Evolutionary conservation across 2,797 vertebrate genomes (phyloP).

Genomic region (Amblyraja radiata): DNA sequence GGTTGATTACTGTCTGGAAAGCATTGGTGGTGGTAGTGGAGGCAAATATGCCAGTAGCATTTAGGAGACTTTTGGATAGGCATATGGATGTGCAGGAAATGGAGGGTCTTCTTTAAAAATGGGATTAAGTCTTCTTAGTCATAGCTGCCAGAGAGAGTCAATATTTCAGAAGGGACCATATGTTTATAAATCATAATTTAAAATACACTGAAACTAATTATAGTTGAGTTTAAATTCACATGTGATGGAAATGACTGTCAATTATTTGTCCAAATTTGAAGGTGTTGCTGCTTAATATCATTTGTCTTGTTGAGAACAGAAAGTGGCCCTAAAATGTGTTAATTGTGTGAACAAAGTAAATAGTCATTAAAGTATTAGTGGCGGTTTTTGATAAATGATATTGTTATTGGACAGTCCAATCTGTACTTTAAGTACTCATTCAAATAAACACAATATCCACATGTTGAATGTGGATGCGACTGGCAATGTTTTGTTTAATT

Average conservation of each 20-base stretch:
- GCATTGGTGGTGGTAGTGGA: too few species aligned
- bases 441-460: background rate
- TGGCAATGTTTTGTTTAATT: background rate
- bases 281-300: background rate
- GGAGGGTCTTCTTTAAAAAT: background rate
- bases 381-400: background rate
- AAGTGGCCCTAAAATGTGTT: background rate
- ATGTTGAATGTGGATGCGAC: background rate
- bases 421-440: background rate
- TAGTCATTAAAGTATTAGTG: background rate
- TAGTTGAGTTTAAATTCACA: background rate
- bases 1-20: too few species aligned
- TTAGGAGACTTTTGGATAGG: too few species aligned
- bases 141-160: background rate
- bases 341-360: background rate
- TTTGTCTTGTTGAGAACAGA: background rate
- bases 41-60: too few species aligned
- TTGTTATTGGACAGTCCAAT: background rate
- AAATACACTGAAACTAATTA: background rate
- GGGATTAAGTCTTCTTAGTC: background rate
- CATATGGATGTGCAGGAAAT: too few species aligned
- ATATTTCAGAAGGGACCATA: background rate
- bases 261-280: background rate
- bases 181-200: background rate
- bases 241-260: background rate